These are phyloP conservation scores for Falcunculus frontatus DNA, from an alignment of 2,113 vertebrate genomes.

Conservation along the genomic window DNA sequence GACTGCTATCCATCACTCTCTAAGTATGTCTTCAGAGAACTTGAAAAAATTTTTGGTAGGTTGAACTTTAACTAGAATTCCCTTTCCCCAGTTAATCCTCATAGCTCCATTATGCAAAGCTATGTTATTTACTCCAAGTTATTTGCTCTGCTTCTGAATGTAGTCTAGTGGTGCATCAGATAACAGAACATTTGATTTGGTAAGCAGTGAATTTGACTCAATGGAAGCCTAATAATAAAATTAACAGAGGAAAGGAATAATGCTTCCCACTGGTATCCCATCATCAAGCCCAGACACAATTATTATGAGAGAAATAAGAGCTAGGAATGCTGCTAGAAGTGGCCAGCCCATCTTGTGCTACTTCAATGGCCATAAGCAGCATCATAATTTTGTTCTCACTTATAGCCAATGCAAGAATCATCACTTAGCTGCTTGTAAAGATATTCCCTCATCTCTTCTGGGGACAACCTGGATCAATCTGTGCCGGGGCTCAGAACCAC, in stretches of 20 bases:
- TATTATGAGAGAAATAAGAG: not conserved
- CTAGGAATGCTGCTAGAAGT: not conserved
- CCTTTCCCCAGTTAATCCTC: not conserved
- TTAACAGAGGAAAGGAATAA: not conserved
- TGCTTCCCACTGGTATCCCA: not conserved
- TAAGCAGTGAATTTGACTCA: not conserved
- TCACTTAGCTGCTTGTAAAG: not conserved
- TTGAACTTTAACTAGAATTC: not conserved
- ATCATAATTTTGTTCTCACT: not conserved
- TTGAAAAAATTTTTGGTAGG: not conserved
- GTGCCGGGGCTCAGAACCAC: not conserved
- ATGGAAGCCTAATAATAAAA: not conserved
- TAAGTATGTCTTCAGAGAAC: not conserved
- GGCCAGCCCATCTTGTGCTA: not conserved
- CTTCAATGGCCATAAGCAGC: not conserved
- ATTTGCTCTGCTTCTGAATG: not conserved
- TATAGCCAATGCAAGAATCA: not conserved
- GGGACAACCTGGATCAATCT: not conserved
- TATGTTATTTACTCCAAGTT: not conserved
- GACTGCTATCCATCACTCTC: not conserved
- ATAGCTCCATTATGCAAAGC: not conserved
- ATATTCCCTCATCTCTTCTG: not conserved
- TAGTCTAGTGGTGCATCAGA: not conserved
- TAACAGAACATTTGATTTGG: not conserved
- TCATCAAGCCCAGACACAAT: not conserved